Evolutionary conservation across 2,888 invertebrate species (phyloP), one percentile per base, ranked within the genome.

Genomic region (Erebia epiphron): DNA sequence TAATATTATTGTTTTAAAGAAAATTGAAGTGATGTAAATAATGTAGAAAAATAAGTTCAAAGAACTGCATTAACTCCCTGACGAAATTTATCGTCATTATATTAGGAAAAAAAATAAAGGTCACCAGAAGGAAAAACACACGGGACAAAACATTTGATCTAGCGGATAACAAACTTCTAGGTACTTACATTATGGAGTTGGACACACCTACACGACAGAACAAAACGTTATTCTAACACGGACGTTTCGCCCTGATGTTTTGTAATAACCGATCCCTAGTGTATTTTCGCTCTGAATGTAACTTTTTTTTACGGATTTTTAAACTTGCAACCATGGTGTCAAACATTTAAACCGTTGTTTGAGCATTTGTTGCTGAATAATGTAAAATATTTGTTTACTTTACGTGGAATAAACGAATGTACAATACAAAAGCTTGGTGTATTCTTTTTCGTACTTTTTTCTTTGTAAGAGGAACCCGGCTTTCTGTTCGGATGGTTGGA

Each of bases 321-420:
- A 16, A 16, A 16, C 9, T 5, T 8, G 16, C 18, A 52, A 2
- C 52, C n/a, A 52, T 10, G 50, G n/a, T n/a, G 11, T 35, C 35
- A 50, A n/a, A 5, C n/a, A 52, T 52, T 2, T 52, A 49, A n/a
- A n/a, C n/a, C n/a, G n/a, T n/a, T n/a, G n/a, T n/a, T n/a, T n/a
- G n/a, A 49, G 50, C 50, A 50, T 5, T n/a, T 50, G n/a, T 54
- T 54, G 18, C 16, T 61, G 16, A 16, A 13, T n/a, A 26, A 57
- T 57, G 56, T 43, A 62, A 54, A 61, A 43, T 16, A 68, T 61
- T 71, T 72, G 64, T 69, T 67, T 73, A 65, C 49, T 68, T 71
- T 68, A 58, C 54, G 64, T 46, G 61, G 57, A 73, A 68, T 70
- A 73, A 70, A 73, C 54, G 52, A 61, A 57, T 50, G 49, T 60